Evolutionary conservation across 1,140 invertebrate species (phyloP), one percentile per base, ranked within the genome.

Genomic region (Monomorium pharaonis): DNA sequence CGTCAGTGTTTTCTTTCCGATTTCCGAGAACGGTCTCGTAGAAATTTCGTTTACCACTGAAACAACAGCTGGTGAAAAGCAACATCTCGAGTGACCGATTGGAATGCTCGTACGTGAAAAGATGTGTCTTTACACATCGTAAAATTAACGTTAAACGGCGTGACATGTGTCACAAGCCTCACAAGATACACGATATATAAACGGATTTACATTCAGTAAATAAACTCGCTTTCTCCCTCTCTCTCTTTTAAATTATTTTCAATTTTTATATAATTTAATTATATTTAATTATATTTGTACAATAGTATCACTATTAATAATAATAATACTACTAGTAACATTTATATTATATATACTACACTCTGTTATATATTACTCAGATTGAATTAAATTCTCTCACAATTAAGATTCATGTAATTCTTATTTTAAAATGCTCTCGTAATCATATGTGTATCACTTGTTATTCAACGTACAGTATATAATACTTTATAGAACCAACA

Each of bases 1-100:
- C 16, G 21, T 30, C 14, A 21, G 16, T 80, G 49, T 80, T 80
- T 80, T 80, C 63, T 27, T 69, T 69, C 30, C 47, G 62, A 69
- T 69, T 80, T 80, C 63, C 49, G 62, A 80, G 77, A 80, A 80
- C 49, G 63, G 54, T 67, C 30, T 16, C 16, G 30, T n/a, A 49
- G 16, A 80, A 69, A 80, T 80, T 80, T 80, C 14, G 62, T 77
- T 77, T 44, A 58, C 63, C 65, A 47, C 33, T 80, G 62, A 80
- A 80, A 80, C 60, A 80, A 80, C 77, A 80, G 63, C 47, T 33
- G 62, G 62, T 69, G 77, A 80, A 54, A 69, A 80, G 77, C 77
- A 69, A 80, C 77, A 80, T 54, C 30, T 42, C 44, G 27, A 63
- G 42, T 69, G 77, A 80, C n/a, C 76, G 44, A 30, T 30, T 80